Evolutionary conservation across 2,797 vertebrate genomes (phyloP), one percentile per base, ranked within the genome.

Genomic region (Pangasius sanitwongsei): DNA sequence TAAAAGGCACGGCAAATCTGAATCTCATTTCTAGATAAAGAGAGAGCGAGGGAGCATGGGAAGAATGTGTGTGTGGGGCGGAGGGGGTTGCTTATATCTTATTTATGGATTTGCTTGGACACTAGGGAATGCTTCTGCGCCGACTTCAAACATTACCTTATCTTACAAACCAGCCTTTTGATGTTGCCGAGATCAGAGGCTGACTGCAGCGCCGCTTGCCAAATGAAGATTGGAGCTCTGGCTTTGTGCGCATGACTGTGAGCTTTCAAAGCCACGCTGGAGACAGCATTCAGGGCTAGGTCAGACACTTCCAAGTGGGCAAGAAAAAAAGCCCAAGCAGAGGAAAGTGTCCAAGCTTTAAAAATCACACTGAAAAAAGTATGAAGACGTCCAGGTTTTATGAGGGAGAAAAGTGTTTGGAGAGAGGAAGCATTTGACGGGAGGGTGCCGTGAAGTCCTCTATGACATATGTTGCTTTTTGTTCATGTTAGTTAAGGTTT

Each of bases 91-190:
- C 96, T 97, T 96, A 95, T 97, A 96, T 98, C 96, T 98, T 98
- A 97, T 97, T 98, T 97, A 97, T 97, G 97, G 97, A 96, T 96
- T 97, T 97, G 96, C 96, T 97, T 97, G 97, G 97, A 97, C 97
- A 96, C 96, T 93, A 93, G 97, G 97, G 97, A 97, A 96, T 96
- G 96, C 96, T 95, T 96, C 96, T 95, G 94, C 96, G 96, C 95
- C 96, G 97, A 97, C 97, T 98, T 98, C 97, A 99, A 97, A 97
- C 97, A 96, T 97, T 96, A 97, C 97, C 97, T 98, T 97, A 98
- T 98, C 97, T 98, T 98, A 97, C 97, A 98, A 97, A 97, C 97
- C 97, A 96, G 97, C 96, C 97, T 97, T 98, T 98, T 97, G 97
- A 98, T 97, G 97, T 97, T 94, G 96, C 95, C 91, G 94, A 97